Percentiles rank a stretch among this genome's conserved stretches.
Conservation (phyloP, 2,113 vertebrate genomes). For the Rhinolophus sinicus region DNA sequence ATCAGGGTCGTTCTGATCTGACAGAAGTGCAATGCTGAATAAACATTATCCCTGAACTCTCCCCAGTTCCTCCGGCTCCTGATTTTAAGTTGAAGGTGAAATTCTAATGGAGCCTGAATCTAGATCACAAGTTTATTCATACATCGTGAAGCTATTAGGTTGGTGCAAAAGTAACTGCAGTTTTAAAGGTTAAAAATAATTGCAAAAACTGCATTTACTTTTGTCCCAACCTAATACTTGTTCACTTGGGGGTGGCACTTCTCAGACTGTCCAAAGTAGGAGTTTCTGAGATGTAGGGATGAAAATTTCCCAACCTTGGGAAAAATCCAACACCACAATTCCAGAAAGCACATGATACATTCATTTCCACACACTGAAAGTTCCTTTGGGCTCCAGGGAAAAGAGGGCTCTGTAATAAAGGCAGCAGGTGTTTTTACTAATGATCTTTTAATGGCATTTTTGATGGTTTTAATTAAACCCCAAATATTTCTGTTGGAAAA, state of each 20-base stretch:
- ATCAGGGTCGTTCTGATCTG: constrained; percentile 58
- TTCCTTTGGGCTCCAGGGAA: background rate
- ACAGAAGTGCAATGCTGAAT: background rate
- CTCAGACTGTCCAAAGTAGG: background rate
- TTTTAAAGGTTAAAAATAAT: too few species aligned
- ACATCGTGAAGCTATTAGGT: background rate
- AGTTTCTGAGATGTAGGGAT: background rate
- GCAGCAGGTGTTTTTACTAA: constrained; percentile 69
- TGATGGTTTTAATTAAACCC: constrained; percentile 76
- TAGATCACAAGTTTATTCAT: constrained; percentile 49
- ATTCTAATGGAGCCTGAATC: constrained; percentile 13
- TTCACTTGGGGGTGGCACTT: background rate
- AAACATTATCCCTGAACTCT: background rate
- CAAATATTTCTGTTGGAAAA: constrained; percentile 74
- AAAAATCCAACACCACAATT: background rate
- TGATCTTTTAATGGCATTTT: constrained; percentile 73
- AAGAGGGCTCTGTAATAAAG: constrained; percentile 26
- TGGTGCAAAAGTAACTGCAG: too few species aligned
- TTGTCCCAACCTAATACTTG: background rate
- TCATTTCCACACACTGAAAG: constrained; percentile 30
- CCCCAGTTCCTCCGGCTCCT: constrained; percentile 40
- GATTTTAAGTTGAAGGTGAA: constrained; percentile 26
- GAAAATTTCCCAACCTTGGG: constrained; percentile 25
- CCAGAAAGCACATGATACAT: background rate
- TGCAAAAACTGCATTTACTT: too few species aligned